phyloP scores from a whole-genome alignment of 2,888 invertebrate species.

The Myathropa florea region DNA sequence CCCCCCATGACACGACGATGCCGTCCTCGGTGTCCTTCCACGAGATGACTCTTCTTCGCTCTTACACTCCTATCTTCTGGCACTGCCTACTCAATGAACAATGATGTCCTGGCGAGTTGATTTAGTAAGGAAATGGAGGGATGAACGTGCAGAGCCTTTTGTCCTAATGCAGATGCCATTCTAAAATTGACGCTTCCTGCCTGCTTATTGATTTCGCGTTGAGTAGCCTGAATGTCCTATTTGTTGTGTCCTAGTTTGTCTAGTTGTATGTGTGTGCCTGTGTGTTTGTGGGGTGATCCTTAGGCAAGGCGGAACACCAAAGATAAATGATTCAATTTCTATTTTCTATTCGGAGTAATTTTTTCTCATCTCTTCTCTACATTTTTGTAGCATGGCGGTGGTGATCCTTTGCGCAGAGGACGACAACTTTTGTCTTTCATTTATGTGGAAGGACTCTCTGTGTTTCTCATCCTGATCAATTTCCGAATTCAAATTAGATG shows the following conservation, averaged over 20 bases:
- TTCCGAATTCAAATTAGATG: conserved; percentile 70
- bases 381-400: neutral
- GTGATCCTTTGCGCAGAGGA: conserved; percentile 18
- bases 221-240: conserved; percentile 2
- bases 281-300: neutral
- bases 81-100: neutral
- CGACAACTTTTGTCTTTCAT: conserved; percentile 46
- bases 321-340: conserved; percentile 64
- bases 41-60: neutral
- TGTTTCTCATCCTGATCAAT: conserved; percentile 56
- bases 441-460: conserved; percentile 16
- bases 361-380: conserved; percentile 9
- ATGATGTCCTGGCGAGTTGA: conserved; percentile 22
- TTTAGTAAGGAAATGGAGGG: conserved; percentile 11
- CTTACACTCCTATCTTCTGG: neutral
- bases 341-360: conserved; percentile 16
- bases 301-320: conserved; percentile 25
- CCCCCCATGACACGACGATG: conserved; percentile 10
- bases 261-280: conserved; percentile 6
- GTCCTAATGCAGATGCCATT: conserved; percentile 52
- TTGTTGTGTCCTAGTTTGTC: conserved; percentile 1
- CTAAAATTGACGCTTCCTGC: conserved; percentile 55
- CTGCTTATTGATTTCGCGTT: conserved; percentile 52
- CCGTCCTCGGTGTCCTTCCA: conserved; percentile 23
- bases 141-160: conserved; percentile 23